Percentiles rank a stretch among this genome's conserved stretches.
These are phyloP conservation scores for Sinella curviseta DNA, from an alignment of 1,140 invertebrate species.

Conservation along the genomic window DNA sequence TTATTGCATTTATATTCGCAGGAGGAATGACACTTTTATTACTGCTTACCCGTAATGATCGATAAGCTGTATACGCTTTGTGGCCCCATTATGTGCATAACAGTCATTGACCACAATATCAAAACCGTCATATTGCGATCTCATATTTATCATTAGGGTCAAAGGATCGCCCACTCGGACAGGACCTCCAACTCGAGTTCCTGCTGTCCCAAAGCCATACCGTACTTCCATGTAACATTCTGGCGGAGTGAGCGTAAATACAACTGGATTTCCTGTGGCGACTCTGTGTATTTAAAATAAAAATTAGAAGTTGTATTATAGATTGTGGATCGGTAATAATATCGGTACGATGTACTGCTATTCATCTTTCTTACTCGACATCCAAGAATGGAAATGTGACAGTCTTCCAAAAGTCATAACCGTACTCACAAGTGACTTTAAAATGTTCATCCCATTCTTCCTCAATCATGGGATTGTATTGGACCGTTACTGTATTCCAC, in stretches of 20 bases:
- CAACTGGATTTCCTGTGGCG: conserved; percentile 86
- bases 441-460: conserved; percentile 94
- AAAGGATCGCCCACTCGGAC: conserved; percentile 88
- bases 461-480: conserved; percentile 90
- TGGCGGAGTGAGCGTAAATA: conserved; percentile 88
- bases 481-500: conserved; percentile 94
- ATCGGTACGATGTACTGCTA: background rate
- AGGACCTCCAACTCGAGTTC: conserved; percentile 79
- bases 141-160: conserved; percentile 90
- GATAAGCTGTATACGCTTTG: conserved; percentile 85
- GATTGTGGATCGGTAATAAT: background rate
- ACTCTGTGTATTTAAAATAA: conserved; percentile 62
- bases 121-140: conserved; percentile 73
- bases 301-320: background rate
- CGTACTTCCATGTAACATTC: conserved; percentile 95
- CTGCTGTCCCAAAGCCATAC: conserved; percentile 75
- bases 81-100: conserved; percentile 88
- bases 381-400: conserved; percentile 92
- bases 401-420: conserved; percentile 94
- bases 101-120: conserved; percentile 96
- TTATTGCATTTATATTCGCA: too few relatives aligned
- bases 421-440: conserved; percentile 94
- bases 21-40: background rate
- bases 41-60: conserved; percentile 79
- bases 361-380: conserved; percentile 83